Evolutionary conservation across 2,888 invertebrate species (phyloP).

Genomic region (Watsonalla cultraria): DNA sequence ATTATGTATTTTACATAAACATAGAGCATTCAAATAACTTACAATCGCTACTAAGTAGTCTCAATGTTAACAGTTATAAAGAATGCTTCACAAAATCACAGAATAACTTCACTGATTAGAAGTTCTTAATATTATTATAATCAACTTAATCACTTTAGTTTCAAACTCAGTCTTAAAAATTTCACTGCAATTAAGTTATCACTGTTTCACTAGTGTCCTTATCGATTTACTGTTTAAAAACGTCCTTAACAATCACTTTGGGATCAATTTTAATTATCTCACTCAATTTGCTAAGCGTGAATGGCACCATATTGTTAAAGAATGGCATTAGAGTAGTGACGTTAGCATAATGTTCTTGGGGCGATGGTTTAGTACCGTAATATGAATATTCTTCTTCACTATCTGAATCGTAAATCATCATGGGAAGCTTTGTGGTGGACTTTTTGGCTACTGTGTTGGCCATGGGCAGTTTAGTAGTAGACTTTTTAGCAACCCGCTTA

Average conservation of each 20-base stretch:
- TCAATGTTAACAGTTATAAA: slow-evolving; percentile 15
- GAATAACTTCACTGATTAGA: slow-evolving; percentile 17
- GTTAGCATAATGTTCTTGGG: slow-evolving; percentile 51
- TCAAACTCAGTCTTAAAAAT: too few relatives aligned
- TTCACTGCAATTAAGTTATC: neutral
- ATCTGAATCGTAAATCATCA: slow-evolving; percentile 12
- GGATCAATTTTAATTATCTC: slow-evolving; percentile 75
- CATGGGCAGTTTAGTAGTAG: slow-evolving; percentile 50
- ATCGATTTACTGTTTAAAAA: slow-evolving; percentile 13
- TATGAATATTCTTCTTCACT: slow-evolving; percentile 52
- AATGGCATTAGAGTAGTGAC: slow-evolving; percentile 75
- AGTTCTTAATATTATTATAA: neutral
- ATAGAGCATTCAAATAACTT: neutral
- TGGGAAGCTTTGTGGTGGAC: slow-evolving; percentile 70
- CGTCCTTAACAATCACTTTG: slow-evolving; percentile 59
- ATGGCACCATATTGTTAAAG: slow-evolving; percentile 63
- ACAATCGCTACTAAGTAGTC: neutral
- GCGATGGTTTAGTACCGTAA: slow-evolving; percentile 63
- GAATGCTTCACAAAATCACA: slow-evolving; percentile 35
- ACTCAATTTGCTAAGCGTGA: slow-evolving; percentile 68
- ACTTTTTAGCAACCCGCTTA: slow-evolving; percentile 48
- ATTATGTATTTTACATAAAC: neutral
- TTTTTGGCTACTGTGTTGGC: slow-evolving; percentile 53
- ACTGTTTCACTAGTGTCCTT: slow-evolving; percentile 5
- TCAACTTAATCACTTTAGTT: too few relatives aligned